Evolutionary conservation across 2,888 invertebrate genomes (phyloP).

Genomic region (Theretra japonica): DNA sequence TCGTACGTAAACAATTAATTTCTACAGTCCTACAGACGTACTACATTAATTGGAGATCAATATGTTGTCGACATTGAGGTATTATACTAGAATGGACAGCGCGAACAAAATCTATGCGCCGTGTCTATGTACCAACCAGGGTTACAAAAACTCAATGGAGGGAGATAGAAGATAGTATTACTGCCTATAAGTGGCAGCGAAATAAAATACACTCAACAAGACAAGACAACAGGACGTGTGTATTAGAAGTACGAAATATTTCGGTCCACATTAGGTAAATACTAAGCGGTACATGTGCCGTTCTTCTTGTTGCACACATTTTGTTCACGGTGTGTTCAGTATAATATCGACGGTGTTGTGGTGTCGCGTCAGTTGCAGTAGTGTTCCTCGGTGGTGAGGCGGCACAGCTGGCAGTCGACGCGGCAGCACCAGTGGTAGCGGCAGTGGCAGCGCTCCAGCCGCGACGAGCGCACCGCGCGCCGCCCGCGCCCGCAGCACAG

Average conservation of each 20-base stretch:
- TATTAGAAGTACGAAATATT: no score
- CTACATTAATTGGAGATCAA: constrained; percentile 23
- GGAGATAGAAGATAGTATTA: no score
- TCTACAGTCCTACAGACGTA: background rate
- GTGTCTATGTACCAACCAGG: no score
- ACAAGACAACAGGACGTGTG: no score
- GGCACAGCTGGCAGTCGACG: constrained; percentile 93
- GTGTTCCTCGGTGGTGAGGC: constrained; percentile 88
- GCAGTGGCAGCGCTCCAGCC: constrained; percentile 91
- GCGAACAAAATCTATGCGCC: no score
- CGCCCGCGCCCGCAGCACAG: constrained; percentile 94
- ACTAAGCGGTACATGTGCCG: no score
- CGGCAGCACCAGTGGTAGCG: constrained; percentile 95
- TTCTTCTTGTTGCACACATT: no score
- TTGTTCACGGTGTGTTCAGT: no score
- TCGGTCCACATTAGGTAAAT: no score
- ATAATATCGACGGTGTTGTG: background rate
- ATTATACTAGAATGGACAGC: no score
- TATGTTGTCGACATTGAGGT: background rate
- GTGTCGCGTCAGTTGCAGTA: constrained; percentile 86
- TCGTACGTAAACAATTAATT: background rate
- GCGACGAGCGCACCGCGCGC: constrained; percentile 87
- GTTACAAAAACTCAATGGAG: no score
- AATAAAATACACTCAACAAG: no score
- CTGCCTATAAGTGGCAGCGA: background rate